Percentiles rank a stretch among this genome's conserved stretches.
Evolutionary conservation across 2,113 vertebrate species (phyloP).

Genomic region (Brachypteracias leptosomus): DNA sequence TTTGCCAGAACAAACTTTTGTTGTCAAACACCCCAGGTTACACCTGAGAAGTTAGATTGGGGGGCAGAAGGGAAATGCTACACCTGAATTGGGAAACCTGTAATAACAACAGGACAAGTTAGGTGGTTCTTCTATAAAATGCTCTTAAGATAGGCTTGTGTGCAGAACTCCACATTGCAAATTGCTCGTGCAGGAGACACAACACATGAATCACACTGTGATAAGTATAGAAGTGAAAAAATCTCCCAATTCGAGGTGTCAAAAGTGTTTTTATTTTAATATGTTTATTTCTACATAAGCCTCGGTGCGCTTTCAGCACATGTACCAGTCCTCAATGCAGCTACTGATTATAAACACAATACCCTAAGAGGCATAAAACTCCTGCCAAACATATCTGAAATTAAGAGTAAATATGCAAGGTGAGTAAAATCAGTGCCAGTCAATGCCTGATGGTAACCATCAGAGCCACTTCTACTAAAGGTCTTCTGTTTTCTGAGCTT

Average conservation of each 20-base stretch:
- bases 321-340: not conserved
- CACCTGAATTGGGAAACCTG: not conserved
- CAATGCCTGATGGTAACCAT: not conserved
- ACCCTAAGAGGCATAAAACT: too few species aligned
- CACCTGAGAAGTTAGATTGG: not conserved
- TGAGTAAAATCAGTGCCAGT: not conserved
- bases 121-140: not conserved
- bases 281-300: not conserved
- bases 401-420: not conserved
- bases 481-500: not conserved
- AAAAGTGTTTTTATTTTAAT: not conserved
- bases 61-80: not conserved
- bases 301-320: not conserved
- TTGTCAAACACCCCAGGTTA: not conserved
- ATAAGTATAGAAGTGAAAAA: not conserved
- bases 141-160: not conserved
- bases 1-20: not conserved
- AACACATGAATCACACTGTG: not conserved
- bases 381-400: not conserved
- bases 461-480: not conserved
- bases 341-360: not conserved
- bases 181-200: not conserved
- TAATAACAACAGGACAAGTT: not conserved
- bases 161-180: not conserved
- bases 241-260: not conserved